These are phyloP conservation scores for Tetramorium alpestre DNA, from an alignment of 1,140 invertebrate genomes.

Conservation along the genomic window DNA sequence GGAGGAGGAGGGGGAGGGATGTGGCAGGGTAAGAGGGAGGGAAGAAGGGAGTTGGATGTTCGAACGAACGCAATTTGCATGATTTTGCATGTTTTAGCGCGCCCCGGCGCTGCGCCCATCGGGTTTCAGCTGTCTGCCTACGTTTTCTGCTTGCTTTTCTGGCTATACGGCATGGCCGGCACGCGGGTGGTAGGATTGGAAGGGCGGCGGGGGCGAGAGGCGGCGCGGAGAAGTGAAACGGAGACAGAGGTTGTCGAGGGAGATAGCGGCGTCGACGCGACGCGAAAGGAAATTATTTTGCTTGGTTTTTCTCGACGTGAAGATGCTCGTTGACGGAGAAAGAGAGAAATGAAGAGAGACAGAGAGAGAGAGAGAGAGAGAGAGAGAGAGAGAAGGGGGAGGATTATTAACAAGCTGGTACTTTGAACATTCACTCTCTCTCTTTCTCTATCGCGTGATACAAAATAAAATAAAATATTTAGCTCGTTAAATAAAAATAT, in stretches of 20 bases:
- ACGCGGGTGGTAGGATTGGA: constrained; percentile 30
- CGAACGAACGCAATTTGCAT: constrained; percentile 85
- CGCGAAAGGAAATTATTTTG: constrained; percentile 81
- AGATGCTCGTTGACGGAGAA: constrained; percentile 62
- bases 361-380: neutral
- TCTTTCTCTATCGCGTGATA: neutral
- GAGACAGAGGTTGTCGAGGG: constrained; percentile 69
- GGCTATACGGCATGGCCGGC: constrained; percentile 68
- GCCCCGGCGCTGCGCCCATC: constrained; percentile 78
- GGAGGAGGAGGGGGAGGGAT: constrained; percentile 8
- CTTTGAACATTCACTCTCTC: neutral
- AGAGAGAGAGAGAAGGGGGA: neutral
- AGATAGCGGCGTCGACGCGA: constrained; percentile 29
- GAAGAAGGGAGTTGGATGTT: constrained; percentile 57
- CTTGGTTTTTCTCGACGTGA: constrained; percentile 79
- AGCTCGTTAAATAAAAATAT: constrained; percentile 19
- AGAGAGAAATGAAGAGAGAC: neutral
- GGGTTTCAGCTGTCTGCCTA: constrained; percentile 83
- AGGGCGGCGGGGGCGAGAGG: constrained; percentile 27
- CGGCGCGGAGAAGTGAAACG: constrained; percentile 37
- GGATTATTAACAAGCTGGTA: constrained; percentile 22
- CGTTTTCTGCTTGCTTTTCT: constrained; percentile 84
- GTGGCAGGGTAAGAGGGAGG: constrained; percentile 32
- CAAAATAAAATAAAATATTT: constrained; percentile 20
- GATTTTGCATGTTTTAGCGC: constrained; percentile 86